Evolutionary conservation across 2,797 vertebrate genomes (phyloP), one percentile per base, ranked within the genome.

Genomic region (Bovichtus variegatus): DNA sequence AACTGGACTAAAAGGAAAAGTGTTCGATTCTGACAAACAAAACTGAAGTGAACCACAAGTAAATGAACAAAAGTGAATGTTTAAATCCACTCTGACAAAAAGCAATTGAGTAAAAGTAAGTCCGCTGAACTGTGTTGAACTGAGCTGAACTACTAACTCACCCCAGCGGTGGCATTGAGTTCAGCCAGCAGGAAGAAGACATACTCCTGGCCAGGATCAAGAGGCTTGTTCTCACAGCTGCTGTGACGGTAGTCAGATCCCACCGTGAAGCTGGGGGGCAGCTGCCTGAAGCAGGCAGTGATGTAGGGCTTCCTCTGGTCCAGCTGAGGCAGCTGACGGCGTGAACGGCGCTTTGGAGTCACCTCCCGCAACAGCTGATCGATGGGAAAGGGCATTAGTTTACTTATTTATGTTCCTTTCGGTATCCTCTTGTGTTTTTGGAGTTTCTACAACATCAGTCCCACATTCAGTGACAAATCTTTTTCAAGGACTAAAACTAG

Each of bases 111-210:
- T 61, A 18, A 53, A 76, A 29, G 4, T 15, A 38, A 41, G 49
- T 29, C 0, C 2, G 29, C 27, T 64, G 11, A 73, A 55, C 25
- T 58, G 57, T 44, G 40, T 10, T 71, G 16, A 71, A 46, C 3
- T 31, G 44, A 60, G 31, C 18, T 68, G 41, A 72, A 51, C 43
- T 21, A 3, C 40, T 40, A 61, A 94, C 97, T 97, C 68, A 99
- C 98, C 0, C 96, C 95, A 16, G 95, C 90, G 0, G 95, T 95
- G n/a, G 94, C 91, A 80, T 97, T 97, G 46, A 99, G 95, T 85
- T 97, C 97, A 0, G 97, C 98, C 71, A 99, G 92, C 83, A 99
- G 93, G 71, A 99, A 99, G 86, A 99, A 94, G 44, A 98, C 96
- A 0, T 99, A 99, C 74, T 96, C 96, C 89, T 98, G 97, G 47